Percentiles rank a stretch among this genome's conserved stretches.
phyloP scores from a whole-genome alignment of 2,113 vertebrate species.

The Stictonetta naevosa region DNA sequence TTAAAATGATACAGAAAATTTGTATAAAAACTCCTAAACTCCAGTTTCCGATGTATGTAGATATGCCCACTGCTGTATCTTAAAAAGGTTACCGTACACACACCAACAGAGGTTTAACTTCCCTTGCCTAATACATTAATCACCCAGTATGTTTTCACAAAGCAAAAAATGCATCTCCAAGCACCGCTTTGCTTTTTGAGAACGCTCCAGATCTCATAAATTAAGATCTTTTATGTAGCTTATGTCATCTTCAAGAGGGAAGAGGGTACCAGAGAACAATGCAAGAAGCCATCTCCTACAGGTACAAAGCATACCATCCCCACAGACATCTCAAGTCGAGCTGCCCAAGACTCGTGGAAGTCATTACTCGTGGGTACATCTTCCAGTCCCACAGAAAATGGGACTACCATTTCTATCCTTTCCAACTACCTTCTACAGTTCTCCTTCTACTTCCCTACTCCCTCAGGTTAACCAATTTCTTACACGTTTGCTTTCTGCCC shows the following conservation, averaged over 20 bases:
- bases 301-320: background rate
- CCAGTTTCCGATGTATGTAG: background rate
- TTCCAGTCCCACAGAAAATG: background rate
- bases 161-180: background rate
- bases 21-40: background rate
- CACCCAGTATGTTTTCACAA: background rate
- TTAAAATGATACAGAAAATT: background rate
- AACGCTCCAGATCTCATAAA: background rate
- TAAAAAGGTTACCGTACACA: background rate
- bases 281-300: background rate
- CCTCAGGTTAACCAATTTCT: background rate
- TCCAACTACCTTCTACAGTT: background rate
- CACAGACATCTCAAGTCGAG: background rate
- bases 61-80: background rate
- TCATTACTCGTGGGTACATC: background rate
- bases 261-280: background rate
- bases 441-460: background rate
- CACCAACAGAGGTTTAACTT: background rate
- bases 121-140: background rate
- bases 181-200: background rate
- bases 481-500: background rate
- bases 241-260: background rate
- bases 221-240: background rate
- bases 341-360: background rate
- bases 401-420: background rate